Evolutionary conservation across 2,113 vertebrate species (phyloP).

Genomic region (Burhinus bistriatus): DNA sequence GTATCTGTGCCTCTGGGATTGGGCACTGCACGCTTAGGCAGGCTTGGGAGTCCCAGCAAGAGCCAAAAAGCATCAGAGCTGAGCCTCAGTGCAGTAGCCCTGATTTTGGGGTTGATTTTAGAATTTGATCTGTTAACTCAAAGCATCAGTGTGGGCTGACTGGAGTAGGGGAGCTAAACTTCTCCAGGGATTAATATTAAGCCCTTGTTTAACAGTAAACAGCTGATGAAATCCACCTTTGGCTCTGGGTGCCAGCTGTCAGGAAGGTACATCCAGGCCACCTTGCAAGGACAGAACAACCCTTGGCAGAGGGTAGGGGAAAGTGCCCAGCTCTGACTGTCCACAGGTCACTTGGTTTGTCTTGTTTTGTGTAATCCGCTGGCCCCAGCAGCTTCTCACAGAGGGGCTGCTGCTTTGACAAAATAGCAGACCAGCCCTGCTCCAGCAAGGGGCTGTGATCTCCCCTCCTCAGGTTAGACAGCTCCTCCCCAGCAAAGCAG

Average conservation of each 20-base stretch:
- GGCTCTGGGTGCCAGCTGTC: slow-evolving; percentile 10
- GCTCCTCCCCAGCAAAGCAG: too few species aligned
- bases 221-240: slow-evolving; percentile 40
- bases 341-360: neutral
- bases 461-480: too few species aligned
- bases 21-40: neutral
- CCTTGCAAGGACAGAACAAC: neutral
- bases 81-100: neutral
- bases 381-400: neutral
- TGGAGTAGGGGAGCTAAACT: neutral
- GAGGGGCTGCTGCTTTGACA: neutral
- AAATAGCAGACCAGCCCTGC: neutral
- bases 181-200: slow-evolving; percentile 43
- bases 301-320: neutral
- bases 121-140: neutral
- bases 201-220: slow-evolving; percentile 33
- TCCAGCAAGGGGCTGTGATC: neutral
- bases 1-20: neutral
- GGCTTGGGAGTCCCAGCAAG: neutral
- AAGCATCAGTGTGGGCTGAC: neutral
- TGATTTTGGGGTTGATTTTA: neutral
- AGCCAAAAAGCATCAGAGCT: neutral
- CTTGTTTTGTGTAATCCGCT: neutral
- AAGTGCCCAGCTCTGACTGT: neutral
- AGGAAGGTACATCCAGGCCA: neutral